phyloP scores from a whole-genome alignment of 2,797 vertebrate genomes.

The Acrossocheilus fasciatus region DNA sequence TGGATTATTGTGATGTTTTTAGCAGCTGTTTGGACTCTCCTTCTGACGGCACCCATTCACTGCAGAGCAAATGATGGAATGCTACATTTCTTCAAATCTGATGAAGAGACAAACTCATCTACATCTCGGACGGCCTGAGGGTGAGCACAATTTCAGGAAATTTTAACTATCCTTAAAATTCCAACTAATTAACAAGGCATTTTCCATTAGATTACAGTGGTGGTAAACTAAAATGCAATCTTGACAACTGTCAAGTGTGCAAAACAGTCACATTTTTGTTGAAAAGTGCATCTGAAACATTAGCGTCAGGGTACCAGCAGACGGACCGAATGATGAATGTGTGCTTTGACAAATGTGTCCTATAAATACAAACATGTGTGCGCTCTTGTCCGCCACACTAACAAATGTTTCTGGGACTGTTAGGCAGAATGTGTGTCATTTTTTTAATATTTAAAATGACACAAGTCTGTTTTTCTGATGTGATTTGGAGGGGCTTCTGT shows the following conservation, averaged over 20 bases:
- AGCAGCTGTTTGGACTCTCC: neutral
- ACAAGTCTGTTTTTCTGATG: slow-evolving; percentile 19
- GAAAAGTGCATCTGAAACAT: neutral
- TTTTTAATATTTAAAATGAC: slow-evolving; percentile 4
- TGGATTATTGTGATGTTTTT: neutral
- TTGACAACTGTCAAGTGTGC: neutral
- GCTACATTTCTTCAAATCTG: neutral
- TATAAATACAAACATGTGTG: slow-evolving; percentile 66
- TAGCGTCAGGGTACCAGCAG: slow-evolving; percentile 41
- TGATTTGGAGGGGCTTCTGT: neutral
- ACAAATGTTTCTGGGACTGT: slow-evolving; percentile 14
- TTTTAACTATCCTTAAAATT: neutral
- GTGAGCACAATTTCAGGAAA: neutral
- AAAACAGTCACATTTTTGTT: neutral
- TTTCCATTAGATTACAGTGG: neutral
- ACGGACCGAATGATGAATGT: slow-evolving; percentile 70
- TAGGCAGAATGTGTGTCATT: neutral
- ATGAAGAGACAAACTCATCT: neutral
- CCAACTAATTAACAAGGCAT: neutral
- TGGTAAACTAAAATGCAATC: neutral
- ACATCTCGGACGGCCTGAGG: neutral
- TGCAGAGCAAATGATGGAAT: neutral
- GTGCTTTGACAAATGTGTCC: slow-evolving; percentile 71
- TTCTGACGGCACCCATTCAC: neutral
- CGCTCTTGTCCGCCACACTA: slow-evolving; percentile 47